These are phyloP conservation scores for Taeniopygia guttata DNA, from an alignment of 2,797 vertebrate genomes.

Conservation along the genomic window DNA sequence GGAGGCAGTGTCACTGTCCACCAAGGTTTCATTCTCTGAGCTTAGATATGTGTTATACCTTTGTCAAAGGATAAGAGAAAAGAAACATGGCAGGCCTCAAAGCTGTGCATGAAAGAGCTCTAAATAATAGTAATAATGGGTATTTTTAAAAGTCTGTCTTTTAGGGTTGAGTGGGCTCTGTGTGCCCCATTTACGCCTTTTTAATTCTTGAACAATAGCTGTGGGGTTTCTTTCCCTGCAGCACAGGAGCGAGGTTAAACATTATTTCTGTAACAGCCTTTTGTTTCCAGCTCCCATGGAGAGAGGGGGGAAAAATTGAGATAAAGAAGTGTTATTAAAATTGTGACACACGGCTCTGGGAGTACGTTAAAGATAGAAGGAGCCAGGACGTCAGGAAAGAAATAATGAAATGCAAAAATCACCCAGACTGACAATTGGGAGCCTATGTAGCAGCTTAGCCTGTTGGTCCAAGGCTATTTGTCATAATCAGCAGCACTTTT, in stretches of 20 bases:
- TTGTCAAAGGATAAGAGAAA: not conserved
- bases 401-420: conserved; percentile 90
- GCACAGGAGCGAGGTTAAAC: conserved; percentile 61
- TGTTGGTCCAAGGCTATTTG: conserved; percentile 91
- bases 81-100: not conserved
- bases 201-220: conserved; percentile 68
- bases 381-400: conserved; percentile 79
- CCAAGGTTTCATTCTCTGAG: not conserved
- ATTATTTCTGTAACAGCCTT: conserved; percentile 70
- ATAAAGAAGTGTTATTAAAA: conserved; percentile 85
- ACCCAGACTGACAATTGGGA: conserved; percentile 85
- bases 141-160: conserved; percentile 39
- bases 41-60: not conserved
- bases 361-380: conserved; percentile 74
- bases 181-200: conserved; percentile 57
- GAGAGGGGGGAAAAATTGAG: conserved; percentile 75
- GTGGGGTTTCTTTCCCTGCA: conserved; percentile 28
- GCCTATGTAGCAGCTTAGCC: conserved; percentile 95
- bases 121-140: conserved; percentile 19
- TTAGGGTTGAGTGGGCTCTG: not conserved
- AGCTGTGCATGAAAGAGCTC: not conserved
- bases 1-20: not conserved
- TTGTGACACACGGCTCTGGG: conserved; percentile 76
- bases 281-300: conserved; percentile 72
- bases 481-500: conserved; percentile 95